Base-by-base conservation (phyloP, 2,113 vertebrate species). In the Leucosticte australis region DNA sequence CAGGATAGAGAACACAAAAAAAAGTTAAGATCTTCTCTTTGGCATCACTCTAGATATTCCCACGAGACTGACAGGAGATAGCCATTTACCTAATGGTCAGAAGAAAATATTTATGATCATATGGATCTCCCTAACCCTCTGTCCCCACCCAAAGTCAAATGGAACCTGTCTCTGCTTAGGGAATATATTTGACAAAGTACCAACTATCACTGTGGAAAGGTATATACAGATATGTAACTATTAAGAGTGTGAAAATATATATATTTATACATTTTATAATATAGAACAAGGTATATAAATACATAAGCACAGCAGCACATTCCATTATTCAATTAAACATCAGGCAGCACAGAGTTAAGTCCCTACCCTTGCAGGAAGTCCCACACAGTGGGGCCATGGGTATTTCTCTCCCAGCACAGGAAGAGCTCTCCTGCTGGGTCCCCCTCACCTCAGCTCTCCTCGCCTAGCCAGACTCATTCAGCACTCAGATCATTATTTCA, bases 321-420 rank as follows among this genome's bases (percentile, higher is more conserved):
- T 55, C 9, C 3, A 11, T 52, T 73, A 73, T 88, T 20, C 23
- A 65, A 37, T 24, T 2, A 62, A 88, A 41, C 20, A 7, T 44
- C 26, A 42, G 28, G 20, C 41, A 80, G 30, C 26, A 10, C 13
- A 15, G 35, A 70, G 9, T n/a, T 17, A 41, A 64, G 15, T 13
- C 13, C 5, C 41, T 6, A 0, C 15, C 31, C 27, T 20, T 52
- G 30, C 24, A 90, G 50, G 33, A 63, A 69, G 63, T 27, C 35
- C 11, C 1, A 1, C 2, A 4, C 10, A 28, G 26, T 1, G 0
- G 19, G 31, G 37, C 1, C 1, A 1, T 0, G 6, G 9, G 2
- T 75, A 7, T 5, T 85, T 11, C 42, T 65, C 13, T 49, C 24
- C 24, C 37, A 88, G 49, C 26, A 69, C 16, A 28, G 35, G 27